phyloP scores from a whole-genome alignment of 2,888 invertebrate species.

The Habrosyne pyritoides region DNA sequence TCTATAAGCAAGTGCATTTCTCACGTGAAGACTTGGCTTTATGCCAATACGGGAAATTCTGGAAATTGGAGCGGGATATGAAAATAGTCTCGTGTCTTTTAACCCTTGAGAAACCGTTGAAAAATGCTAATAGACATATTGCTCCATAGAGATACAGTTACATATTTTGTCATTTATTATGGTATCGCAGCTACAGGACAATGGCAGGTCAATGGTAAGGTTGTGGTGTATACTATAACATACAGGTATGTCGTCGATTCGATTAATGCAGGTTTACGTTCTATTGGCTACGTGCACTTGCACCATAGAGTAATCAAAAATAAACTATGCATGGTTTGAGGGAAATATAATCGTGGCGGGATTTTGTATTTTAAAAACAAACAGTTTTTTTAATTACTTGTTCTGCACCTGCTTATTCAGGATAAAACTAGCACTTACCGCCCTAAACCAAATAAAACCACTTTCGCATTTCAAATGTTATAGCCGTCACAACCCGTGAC shows the following conservation, averaged over 20 bases:
- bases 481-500: too few relatives aligned
- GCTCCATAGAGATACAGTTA: too few relatives aligned
- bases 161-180: background rate
- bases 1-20: constrained; percentile 13
- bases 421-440: too few relatives aligned
- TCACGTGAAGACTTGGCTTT: constrained; percentile 27
- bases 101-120: constrained; percentile 14
- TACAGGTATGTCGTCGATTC: background rate
- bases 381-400: too few relatives aligned
- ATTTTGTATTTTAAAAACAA: too few relatives aligned
- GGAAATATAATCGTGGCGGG: background rate
- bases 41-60: constrained; percentile 30
- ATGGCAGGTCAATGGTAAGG: background rate
- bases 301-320: background rate
- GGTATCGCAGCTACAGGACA: background rate
- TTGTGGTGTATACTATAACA: background rate
- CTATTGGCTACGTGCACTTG: background rate
- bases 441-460: too few relatives aligned
- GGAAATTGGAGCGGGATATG: constrained; percentile 32
- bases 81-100: constrained; percentile 33
- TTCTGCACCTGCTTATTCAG: too few relatives aligned
- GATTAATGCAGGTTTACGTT: background rate
- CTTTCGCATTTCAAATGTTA: too few relatives aligned
- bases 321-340: background rate
- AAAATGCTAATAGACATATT: too few relatives aligned